A percentile compares a stretch with the other conserved stretches of the same genome.
These are phyloP conservation scores for Odontothrips loti DNA, from an alignment of 2,888 invertebrate species.

Conservation along the genomic window DNA sequence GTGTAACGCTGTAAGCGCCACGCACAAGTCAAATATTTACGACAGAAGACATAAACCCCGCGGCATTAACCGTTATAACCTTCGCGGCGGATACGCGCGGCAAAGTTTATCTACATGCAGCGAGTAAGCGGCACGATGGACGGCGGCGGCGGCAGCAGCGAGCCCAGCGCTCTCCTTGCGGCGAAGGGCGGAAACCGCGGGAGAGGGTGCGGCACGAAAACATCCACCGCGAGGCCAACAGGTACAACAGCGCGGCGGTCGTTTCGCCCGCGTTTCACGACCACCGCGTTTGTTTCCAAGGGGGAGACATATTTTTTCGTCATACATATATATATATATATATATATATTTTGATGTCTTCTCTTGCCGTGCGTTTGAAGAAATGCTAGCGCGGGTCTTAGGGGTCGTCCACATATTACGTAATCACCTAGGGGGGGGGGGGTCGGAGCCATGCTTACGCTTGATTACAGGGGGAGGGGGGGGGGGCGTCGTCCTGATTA, in stretches of 20 bases:
- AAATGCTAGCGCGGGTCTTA: no score
- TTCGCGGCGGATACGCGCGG: not conserved
- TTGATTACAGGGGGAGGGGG: no score
- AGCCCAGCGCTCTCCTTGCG: not conserved
- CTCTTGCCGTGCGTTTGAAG: no score
- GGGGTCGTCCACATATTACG: no score
- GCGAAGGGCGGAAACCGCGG: not conserved
- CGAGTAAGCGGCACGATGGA: not conserved
- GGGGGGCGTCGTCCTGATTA: no score
- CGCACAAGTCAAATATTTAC: constrained; percentile 25
- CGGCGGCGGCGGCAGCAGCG: not conserved
- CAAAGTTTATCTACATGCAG: constrained; percentile 21
- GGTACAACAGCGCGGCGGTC: not conserved
- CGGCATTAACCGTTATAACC: constrained; percentile 17
- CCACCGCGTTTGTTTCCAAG: not conserved
- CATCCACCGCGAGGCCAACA: not conserved
- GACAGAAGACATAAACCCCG: not conserved
- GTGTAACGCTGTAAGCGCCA: not conserved
- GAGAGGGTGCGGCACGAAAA: not conserved
- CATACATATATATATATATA: no score
- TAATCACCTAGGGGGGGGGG: no score
- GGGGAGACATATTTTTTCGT: no score
- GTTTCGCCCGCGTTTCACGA: not conserved
- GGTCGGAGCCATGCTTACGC: no score
- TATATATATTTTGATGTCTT: no score